These are phyloP conservation scores for Craniophora ligustri DNA, from an alignment of 2,888 invertebrate genomes.

Conservation along the genomic window DNA sequence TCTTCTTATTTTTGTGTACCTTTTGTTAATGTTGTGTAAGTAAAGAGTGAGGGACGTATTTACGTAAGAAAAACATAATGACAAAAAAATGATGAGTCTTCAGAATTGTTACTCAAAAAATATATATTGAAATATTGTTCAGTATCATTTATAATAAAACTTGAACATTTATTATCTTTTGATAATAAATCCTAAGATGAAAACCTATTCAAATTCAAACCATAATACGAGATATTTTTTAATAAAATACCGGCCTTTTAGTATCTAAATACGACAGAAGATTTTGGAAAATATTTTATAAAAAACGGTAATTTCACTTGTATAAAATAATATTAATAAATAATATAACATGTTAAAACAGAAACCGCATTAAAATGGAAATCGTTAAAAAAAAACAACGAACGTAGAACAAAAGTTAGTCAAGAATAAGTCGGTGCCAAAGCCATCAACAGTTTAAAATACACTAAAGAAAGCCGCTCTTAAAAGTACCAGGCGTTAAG, in stretches of 20 bases:
- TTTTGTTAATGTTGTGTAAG: constrained; percentile 69
- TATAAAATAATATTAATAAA: too few species aligned
- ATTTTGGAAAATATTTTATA: neutral
- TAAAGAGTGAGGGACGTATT: constrained; percentile 44
- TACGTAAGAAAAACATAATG: constrained; percentile 52
- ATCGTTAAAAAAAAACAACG: constrained; percentile 2
- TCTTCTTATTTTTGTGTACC: constrained; percentile 60
- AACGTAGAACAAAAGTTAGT: constrained; percentile 27
- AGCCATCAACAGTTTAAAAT: constrained; percentile 50
- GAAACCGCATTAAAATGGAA: neutral
- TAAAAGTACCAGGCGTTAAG: constrained; percentile 52
- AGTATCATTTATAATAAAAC: constrained; percentile 25
- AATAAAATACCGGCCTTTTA: constrained; percentile 1
- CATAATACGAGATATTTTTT: constrained; percentile 2
- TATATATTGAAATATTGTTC: constrained; percentile 40
- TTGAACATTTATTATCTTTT: constrained; percentile 27
- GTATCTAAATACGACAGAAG: neutral
- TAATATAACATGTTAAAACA: too few species aligned
- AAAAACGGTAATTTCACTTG: neutral
- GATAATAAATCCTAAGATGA: constrained; percentile 12
- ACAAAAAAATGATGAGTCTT: constrained; percentile 55
- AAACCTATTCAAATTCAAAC: constrained; percentile 6
- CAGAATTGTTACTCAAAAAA: constrained; percentile 40
- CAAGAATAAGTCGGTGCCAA: constrained; percentile 30
- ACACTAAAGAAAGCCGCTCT: constrained; percentile 45